phyloP scores from a whole-genome alignment of 1,140 invertebrate species.

The Semibalanus balanoides region DNA sequence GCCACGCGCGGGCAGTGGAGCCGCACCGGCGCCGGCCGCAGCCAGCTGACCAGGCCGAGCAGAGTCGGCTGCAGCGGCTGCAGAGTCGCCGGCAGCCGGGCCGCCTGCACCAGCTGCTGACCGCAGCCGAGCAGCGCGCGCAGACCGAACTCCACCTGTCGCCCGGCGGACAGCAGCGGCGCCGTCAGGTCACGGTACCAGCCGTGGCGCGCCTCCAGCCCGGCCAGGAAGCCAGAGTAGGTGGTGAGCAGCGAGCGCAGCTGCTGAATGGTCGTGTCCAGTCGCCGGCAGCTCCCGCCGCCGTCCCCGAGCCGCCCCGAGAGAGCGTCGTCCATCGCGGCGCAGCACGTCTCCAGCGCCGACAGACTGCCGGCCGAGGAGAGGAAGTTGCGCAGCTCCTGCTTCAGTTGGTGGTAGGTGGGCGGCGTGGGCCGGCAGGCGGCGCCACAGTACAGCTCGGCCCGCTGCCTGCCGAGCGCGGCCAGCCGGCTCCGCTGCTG shows the following conservation, averaged over 20 bases:
- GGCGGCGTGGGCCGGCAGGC: conserved; percentile 41
- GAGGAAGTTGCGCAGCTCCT: conserved; percentile 25
- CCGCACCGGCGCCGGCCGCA: background rate
- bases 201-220: background rate
- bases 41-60: background rate
- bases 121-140: background rate
- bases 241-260: background rate
- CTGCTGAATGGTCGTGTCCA: background rate
- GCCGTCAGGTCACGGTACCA: background rate
- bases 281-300: no score
- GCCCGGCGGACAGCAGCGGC: background rate
- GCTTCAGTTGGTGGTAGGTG: conserved; percentile 35
- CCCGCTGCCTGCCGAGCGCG: conserved; percentile 8
- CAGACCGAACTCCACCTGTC: background rate
- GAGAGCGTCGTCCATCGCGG: no score
- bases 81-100: background rate
- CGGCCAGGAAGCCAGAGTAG: background rate
- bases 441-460: conserved; percentile 28
- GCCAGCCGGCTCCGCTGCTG: background rate
- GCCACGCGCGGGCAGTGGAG: background rate
- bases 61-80: background rate
- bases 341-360: background rate
- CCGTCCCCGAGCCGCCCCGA: background rate
- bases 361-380: conserved; percentile 15
- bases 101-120: background rate